Evolutionary conservation across 2,797 vertebrate species (phyloP), one percentile per base, ranked within the genome.

Genomic region (Cyclura pinguis): DNA sequence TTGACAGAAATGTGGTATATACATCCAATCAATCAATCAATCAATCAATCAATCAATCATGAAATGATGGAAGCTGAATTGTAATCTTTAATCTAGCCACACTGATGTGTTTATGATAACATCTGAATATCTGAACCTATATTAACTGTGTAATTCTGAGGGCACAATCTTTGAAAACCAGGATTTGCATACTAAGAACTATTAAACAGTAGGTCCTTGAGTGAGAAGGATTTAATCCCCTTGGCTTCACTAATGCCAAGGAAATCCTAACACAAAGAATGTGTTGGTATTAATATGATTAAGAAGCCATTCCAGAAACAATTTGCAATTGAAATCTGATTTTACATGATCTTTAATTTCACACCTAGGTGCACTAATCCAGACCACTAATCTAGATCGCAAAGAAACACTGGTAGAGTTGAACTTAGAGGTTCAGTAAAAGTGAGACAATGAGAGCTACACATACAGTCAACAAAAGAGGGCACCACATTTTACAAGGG

Each of bases 201-300:
- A 93, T 89, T 90, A 95, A 84, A 95, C 94, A 95, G 80, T 95
- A 92, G 95, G 92, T 95, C 82, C 69, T 94, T 96, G 89, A 96
- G 88, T 96, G 90, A 92, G 86, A 94, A 81, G 27, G 32, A 85
- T 95, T 95, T 95, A 97, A 95, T 91, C 92, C 88, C 93, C 90
- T 72, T 87, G 89, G 92, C 6, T 91, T 83, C 55, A 85, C n/a
- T 88, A 91, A 91, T 96, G 86, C 52, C 90, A 89, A 93, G 87
- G 89, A 96, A 95, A 95, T 93, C 90, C 89, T 91, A 91, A 93
- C 89, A 95, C 91, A 94, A 94, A 94, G 64, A 92, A 92, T 93
- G 86, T 84, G 88, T 86, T 42, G 42, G 52, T 91, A 86, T 82
- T 93, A 95, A 67, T 42, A 95, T 92, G 85, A 94, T 94, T 92